Evolutionary conservation across 2,888 invertebrate genomes (phyloP), one percentile per base, ranked within the genome.

Genomic region (Himalopsyche tibetana): DNA sequence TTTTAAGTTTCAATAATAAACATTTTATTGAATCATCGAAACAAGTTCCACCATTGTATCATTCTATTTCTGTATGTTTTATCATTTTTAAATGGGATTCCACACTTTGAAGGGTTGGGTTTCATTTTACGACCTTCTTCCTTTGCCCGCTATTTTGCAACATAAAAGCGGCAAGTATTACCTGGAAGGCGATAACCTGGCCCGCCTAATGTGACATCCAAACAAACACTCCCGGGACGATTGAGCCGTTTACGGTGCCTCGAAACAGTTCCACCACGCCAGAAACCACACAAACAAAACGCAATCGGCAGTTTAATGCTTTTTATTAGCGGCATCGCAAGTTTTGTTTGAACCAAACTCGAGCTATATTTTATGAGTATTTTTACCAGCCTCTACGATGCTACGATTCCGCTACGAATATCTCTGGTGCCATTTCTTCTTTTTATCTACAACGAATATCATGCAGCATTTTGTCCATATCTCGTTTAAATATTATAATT

Each of bases 81-180:
- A 63, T 63, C 63, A 63, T 63, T 63, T 63, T 63, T 63, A 19
- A 63, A 63, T 2, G 19, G 63, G 28, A 63, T 63, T 63, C 28
- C 19, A 19, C 63, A 63, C 63, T 28, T 19, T 28, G 63, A 28
- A n/a, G 19, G 63, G 63, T 63, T 28, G 63, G 63, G 63, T 63
- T 63, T 63, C 63, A 28, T 63, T 63, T 63, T 63, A 63, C 63
- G 63, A 63, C 63, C 63, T 63, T 63, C 63, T 63, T 63, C 63
- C 63, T n/a, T 63, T 63, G 63, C 63, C 63, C 63, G 63, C 63
- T 51, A 63, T 63, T 63, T 63, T 63, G 63, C 63, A 63, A 63
- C 63, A 63, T 63, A 63, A 63, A 63, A 63, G 63, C 63, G 63
- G 63, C 63, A 63, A 63, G 63, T 63, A 63, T 63, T 63, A 63